A percentile compares a stretch with the other conserved stretches of the same genome.
Conservation (phyloP, 2,113 vertebrate species). For the Sylvia atricapilla region DNA sequence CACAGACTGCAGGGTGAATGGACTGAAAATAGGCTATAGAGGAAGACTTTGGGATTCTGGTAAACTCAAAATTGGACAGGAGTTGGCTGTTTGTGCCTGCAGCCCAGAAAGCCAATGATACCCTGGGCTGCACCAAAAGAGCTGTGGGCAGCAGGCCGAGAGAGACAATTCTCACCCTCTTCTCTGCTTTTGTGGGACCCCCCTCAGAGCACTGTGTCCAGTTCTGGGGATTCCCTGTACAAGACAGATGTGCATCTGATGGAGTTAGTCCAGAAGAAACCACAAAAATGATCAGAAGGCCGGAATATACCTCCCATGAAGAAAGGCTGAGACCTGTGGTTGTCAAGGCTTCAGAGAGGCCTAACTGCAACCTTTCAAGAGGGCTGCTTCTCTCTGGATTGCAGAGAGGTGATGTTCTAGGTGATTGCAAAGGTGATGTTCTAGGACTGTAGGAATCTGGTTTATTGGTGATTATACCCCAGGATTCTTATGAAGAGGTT, state of each 20-base stretch:
- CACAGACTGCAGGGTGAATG: neutral
- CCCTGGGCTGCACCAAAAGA: neutral
- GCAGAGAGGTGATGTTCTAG: neutral
- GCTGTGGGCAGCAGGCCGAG: neutral
- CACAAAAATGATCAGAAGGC: neutral
- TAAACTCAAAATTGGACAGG: neutral
- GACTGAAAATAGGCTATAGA: neutral
- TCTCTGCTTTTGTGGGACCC: neutral
- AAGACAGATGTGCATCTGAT: neutral
- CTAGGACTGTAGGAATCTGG: neutral
- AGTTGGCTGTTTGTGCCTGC: neutral
- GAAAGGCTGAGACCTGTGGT: neutral
- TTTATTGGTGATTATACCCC: neutral
- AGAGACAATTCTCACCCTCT: neutral
- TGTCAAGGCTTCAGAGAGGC: neutral
- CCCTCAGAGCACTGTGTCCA: neutral
- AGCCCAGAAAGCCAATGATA: neutral
- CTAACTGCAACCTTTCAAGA: neutral
- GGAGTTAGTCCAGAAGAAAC: neutral
- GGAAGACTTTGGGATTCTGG: neutral
- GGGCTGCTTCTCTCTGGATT: neutral
- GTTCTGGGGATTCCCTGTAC: neutral
- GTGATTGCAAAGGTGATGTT: too few relatives aligned
- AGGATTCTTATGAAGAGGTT: rapidly evolving
- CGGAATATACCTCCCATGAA: neutral